Evolutionary conservation across 2,113 vertebrate genomes (phyloP).

Genomic region (Stigmatopora argus): DNA sequence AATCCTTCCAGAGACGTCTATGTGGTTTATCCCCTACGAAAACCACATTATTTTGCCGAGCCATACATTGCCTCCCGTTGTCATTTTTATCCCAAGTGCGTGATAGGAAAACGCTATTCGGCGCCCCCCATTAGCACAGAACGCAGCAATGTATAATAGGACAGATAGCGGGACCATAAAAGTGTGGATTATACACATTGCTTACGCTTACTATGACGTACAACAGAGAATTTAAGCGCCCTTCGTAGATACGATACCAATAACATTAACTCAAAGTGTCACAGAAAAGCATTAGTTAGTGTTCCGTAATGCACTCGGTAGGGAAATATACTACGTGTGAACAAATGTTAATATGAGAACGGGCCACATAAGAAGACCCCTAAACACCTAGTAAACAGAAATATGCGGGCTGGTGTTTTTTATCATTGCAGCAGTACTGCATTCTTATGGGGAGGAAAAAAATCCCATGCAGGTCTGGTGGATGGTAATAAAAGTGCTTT

Average conservation of each 20-base stretch:
- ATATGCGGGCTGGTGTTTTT: slow-evolving; percentile 11
- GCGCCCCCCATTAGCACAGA: not conserved
- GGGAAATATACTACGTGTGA: slow-evolving; percentile 4
- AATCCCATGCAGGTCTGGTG: not conserved
- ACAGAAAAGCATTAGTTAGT: slow-evolving; percentile 14
- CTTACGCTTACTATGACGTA: slow-evolving; percentile 12
- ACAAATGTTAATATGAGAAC: slow-evolving; percentile 10
- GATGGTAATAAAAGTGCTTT: not conserved
- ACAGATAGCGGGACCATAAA: slow-evolving; percentile 5
- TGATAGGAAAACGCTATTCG: slow-evolving; percentile 2
- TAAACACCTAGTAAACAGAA: slow-evolving; percentile 10
- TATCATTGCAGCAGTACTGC: not conserved
- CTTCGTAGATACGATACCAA: slow-evolving; percentile 31
- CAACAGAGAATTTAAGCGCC: slow-evolving; percentile 10
- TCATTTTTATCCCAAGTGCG: not conserved
- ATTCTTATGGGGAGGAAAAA: slow-evolving; percentile 17
- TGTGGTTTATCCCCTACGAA: slow-evolving; percentile 1
- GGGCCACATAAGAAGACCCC: not conserved
- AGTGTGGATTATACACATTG: slow-evolving; percentile 1
- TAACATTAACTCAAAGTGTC: slow-evolving; percentile 14
- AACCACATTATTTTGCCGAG: not conserved
- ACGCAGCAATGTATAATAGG: slow-evolving; percentile 9
- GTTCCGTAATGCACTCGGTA: slow-evolving; percentile 10
- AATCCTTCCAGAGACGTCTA: not conserved
- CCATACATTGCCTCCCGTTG: not conserved